A percentile compares a stretch with the other conserved stretches of the same genome.
Conservation (phyloP, 2,113 vertebrate species). For the Sturnus vulgaris region DNA sequence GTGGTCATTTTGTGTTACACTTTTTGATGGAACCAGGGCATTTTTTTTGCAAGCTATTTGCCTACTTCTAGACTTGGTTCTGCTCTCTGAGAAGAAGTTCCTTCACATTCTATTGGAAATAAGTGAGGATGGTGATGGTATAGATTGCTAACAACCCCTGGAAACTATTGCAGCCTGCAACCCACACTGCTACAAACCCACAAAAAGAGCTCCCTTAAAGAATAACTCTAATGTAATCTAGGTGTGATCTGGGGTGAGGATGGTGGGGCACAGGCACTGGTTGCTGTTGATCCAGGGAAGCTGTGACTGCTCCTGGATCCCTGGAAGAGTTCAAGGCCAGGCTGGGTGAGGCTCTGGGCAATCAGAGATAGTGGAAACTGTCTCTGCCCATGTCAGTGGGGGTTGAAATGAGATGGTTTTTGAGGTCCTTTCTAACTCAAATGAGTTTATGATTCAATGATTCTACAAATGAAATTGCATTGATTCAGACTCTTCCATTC, state of each 20-base stretch:
- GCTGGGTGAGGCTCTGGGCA: rapidly evolving
- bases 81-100: not conserved
- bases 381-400: rapidly evolving
- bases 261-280: not conserved
- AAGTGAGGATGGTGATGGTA: rapidly evolving
- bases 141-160: not conserved
- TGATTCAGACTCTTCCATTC: not conserved
- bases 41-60: not conserved
- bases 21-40: not conserved
- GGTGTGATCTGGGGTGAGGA: too few species aligned
- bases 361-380: not conserved
- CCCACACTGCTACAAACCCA: not conserved
- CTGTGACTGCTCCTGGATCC: not conserved
- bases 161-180: not conserved
- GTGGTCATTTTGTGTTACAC: not conserved
- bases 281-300: rapidly evolving
- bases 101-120: not conserved
- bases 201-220: not conserved
- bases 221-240: not conserved
- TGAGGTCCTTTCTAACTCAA: too few species aligned
- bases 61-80: not conserved
- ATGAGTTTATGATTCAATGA: not conserved
- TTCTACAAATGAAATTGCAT: not conserved
- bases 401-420: not conserved
- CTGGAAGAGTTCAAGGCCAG: not conserved